Evolutionary conservation across 64 coral and sea anemone genomes (phyloP), one percentile per base, ranked within the genome.

Genomic region (Montipora foliosa): DNA sequence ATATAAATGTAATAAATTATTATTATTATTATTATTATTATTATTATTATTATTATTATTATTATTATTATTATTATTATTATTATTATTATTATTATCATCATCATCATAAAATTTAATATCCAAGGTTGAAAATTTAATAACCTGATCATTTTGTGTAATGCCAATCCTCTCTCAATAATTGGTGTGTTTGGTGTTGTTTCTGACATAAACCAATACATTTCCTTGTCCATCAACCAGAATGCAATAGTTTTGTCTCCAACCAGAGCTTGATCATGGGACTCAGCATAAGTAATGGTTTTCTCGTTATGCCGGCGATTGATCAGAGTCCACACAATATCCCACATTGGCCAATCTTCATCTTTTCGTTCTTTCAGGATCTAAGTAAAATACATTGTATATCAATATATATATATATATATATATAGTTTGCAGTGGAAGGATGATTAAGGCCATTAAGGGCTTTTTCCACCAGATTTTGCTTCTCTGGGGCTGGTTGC

Each of bases 181-280:
- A 98, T 91, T 7, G 67, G 88, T 13, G 96, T 98, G 55, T 94
- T 69, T 3, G 94, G 94, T 3, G 88, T 83, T 3, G 79, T 25
- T 1, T 78, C 79, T 2, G 96, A 98, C 96, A 98, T 98, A n/a
- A 90, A 87, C 67, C 83, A 88, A 25, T 98, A 98, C 96, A 98
- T 98, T 37, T 98, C 96, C 79, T 98, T 98, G 78, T 98, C 96
- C 96, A 98, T 98, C 51, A 98, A 51, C 96, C 96, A 98, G 88
- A 98, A 98, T 62, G 96, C 94, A 87, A 98, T 93, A 5, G 96
- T 98, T 59, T 98, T 98, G 49, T 98, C 96, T n/a, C 96, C 96
- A 4, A 98, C 96, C 20, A 98, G 70, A 13, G 96, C 96, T 66
- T 98, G 96, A 76, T 98, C 96, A 83, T 98, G 96, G 67, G 86